Evolutionary conservation across 1,140 invertebrate species (phyloP), one percentile per base, ranked within the genome.

Genomic region (Temnothorax nylanderi): DNA sequence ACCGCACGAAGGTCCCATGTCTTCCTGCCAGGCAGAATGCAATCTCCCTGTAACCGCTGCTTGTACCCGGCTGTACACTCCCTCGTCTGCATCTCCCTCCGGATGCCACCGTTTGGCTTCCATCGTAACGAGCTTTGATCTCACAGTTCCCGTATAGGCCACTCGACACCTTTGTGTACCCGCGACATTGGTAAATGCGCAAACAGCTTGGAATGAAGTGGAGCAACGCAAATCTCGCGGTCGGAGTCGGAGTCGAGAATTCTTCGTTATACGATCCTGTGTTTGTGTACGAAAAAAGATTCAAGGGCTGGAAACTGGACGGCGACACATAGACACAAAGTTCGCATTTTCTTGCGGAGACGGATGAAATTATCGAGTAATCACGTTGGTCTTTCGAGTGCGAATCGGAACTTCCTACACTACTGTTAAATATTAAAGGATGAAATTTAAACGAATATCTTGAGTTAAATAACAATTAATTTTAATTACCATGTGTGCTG

Each of bases 61-160:
- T 89, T 86, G 62, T 82, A 89, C 18, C 32, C 41, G n/a, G 41
- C 58, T 65, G 56, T 77, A 78, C 76, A 65, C 26, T 67, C 60
- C 41, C 85, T 60, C 74, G 47, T 62, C 47, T 26, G 51, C 34
- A 58, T 75, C 49, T 75, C 56, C 54, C 37, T 44, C 58, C 58
- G 3, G 56, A 58, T 60, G 3, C 58, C 60, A 44, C 32, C 64
- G 41, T 74, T 54, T 80, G 75, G 34, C 67, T 60, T 21, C 47
- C 65, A 64, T 89, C 86, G 88, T 91, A 91, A 91, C 88, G 72
- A 91, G 90, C 90, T 91, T 91, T 91, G 90, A 91, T 91, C 88
- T 89, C 85, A 75, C 87, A 72, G 37, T 74, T 41, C 67, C 82
- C 89, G 77, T 91, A 91, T 91, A 90, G 86, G 81, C 89, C 74